Evolutionary conservation across 53 echinoderm and acorn worm genomes (phyloP).

Genomic region (Astropecten irregularis): DNA sequence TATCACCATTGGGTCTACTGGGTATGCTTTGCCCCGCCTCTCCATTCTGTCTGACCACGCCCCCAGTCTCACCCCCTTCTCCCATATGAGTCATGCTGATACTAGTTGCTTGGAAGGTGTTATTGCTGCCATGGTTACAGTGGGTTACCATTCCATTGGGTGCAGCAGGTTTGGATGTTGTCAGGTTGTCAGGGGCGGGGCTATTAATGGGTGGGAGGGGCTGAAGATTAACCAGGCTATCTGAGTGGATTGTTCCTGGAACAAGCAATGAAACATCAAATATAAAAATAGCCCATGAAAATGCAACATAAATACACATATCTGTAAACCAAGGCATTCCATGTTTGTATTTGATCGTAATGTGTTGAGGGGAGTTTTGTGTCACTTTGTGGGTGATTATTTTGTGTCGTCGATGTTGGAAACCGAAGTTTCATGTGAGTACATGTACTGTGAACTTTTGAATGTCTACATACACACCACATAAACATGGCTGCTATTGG

Average conservation of each 20-base stretch:
- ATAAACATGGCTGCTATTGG: no score
- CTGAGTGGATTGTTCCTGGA: slow-evolving; percentile 43
- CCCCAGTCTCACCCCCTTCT: slow-evolving; percentile 41
- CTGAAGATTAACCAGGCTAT: slow-evolving; percentile 44
- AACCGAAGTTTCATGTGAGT: no score
- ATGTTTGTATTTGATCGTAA: no score
- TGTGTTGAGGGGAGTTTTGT: no score
- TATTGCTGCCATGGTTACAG: slow-evolving; percentile 19
- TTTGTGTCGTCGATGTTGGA: no score
- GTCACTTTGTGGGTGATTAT: no score
- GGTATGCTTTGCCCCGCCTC: slow-evolving; percentile 17
- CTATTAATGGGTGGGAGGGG: slow-evolving; percentile 68
- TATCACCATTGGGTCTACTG: slow-evolving; percentile 44
- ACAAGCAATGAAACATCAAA: no score
- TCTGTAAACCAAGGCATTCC: no score
- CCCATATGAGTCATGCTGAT: slow-evolving; percentile 29
- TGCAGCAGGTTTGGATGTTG: slow-evolving; percentile 27
- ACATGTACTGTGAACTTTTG: no score
- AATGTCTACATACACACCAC: no score
- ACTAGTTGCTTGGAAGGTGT: slow-evolving; percentile 18
- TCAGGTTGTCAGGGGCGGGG: slow-evolving; percentile 21
- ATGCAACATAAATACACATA: no score
- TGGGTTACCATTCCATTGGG: slow-evolving; percentile 51
- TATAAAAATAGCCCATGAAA: no score
- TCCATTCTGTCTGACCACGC: slow-evolving; percentile 28